phyloP scores from a whole-genome alignment of 2,113 vertebrate genomes.

The Pontoporia blainvillei region DNA sequence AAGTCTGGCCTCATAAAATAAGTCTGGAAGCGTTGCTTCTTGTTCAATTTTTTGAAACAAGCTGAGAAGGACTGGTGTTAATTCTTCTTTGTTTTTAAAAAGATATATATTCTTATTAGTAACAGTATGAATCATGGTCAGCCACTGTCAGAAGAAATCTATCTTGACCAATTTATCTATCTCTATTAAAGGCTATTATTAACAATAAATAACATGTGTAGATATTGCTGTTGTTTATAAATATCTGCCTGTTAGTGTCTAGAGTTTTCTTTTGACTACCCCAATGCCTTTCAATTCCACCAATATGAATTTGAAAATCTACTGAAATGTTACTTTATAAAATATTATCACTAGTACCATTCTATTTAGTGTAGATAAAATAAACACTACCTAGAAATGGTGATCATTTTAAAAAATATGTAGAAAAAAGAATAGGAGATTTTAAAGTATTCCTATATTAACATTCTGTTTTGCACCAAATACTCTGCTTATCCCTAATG shows the following conservation, averaged over 20 bases:
- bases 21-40: neutral
- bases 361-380: neutral
- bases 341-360: neutral
- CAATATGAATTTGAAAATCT: neutral
- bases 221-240: neutral
- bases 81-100: neutral
- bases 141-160: neutral
- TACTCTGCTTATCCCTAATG: neutral
- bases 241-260: neutral
- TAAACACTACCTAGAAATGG: neutral
- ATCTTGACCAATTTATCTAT: neutral
- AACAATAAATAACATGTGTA: neutral
- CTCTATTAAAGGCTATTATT: neutral
- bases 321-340: neutral
- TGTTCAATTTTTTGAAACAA: neutral
- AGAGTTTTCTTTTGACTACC: neutral
- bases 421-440: neutral
- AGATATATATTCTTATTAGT: neutral
- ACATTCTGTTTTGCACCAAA: conserved; percentile 8
- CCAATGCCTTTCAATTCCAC: neutral
- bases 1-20: neutral
- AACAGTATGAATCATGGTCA: neutral
- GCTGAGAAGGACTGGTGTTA: neutral
- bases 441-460: neutral
- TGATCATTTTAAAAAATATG: neutral